Percentiles rank a stretch among this genome's conserved stretches.
Evolutionary conservation across 1,140 invertebrate genomes (phyloP).

Genomic region (Zelostemma sp.): DNA sequence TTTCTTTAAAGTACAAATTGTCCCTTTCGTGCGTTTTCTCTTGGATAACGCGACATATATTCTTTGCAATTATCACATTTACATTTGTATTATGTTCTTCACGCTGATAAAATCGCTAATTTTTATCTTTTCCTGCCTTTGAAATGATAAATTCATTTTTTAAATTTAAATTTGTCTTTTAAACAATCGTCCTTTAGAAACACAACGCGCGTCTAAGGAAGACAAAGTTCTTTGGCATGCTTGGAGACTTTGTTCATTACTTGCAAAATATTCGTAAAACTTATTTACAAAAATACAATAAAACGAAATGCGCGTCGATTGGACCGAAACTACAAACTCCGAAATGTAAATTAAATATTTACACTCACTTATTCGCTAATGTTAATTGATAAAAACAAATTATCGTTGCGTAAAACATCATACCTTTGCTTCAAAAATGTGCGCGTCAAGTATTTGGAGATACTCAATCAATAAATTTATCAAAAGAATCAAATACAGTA

Average conservation of each 20-base stretch:
- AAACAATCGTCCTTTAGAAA: constrained; percentile 15
- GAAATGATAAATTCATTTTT: neutral
- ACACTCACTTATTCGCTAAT: neutral
- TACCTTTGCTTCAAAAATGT: too few species aligned
- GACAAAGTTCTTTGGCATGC: neutral
- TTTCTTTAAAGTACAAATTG: constrained; percentile 20
- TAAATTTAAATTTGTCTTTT: constrained; percentile 4
- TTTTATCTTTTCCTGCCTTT: too few species aligned
- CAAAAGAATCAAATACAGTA: too few species aligned
- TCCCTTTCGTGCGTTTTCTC: constrained; percentile 14
- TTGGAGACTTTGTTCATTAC: constrained; percentile 6
- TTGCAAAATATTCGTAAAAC: neutral
- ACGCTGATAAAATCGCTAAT: too few species aligned
- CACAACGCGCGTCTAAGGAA: neutral
- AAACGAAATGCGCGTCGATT: neutral
- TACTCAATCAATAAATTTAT: too few species aligned
- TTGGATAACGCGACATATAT: constrained; percentile 21
- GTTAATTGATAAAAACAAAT: constrained; percentile 3
- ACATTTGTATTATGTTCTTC: neutral
- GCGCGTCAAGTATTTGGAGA: too few species aligned
- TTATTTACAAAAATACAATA: constrained; percentile 1
- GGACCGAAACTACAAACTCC: constrained; percentile 3
- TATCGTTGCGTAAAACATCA: too few species aligned
- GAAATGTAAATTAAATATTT: neutral
- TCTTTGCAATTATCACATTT: constrained; percentile 24